Evolutionary conservation across 2,113 vertebrate species (phyloP), one percentile per base, ranked within the genome.

Genomic region (Menidia beryllina): DNA sequence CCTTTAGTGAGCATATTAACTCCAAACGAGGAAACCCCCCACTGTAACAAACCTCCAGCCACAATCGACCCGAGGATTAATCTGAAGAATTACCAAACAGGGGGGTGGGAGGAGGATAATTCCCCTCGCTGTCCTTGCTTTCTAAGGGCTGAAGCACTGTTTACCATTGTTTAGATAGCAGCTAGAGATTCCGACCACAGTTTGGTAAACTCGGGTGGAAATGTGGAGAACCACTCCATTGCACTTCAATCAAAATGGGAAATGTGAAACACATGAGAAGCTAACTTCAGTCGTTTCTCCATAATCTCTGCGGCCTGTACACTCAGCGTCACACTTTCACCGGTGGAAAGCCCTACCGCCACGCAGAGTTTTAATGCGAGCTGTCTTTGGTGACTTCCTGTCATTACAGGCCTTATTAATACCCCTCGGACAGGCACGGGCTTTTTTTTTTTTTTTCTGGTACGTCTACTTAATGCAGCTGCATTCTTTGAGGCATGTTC

Each of bases 201-300:
- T 82, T 91, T 85, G 68, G 83, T 88, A 78, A 92, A 91, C 86
- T 87, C 55, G 47, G 66, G 75, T 66, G 61, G 75, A 90, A 83
- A 75, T 83, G 87, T 79, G 77, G 78, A 73, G 64, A 71, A 70
- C 68, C 19, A 66, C 63, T 83, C 59, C 70, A 87, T 80, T 87
- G 86, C 86, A 85, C 82, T 81, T 90, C 70, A 86, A 48, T 85
- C 85, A 80, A 77, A 83, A 86, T 59, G 59, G 87, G 88, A 91
- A 91, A 92, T 86, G 82, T 77, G 84, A 90, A 91, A 85, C 89
- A 91, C 68, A 59, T 82, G 83, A 91, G 71, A 47, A 82, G 53
- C 71, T 75, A 72, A 71, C 78, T 68, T 68, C 0, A 71, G 67
- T 82, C 56, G 79, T 90, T 89, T 85, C 77, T 71, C 69, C 79